Evolutionary conservation across 1,140 invertebrate species (phyloP).

Genomic region (Dendroctonus ponderosae): DNA sequence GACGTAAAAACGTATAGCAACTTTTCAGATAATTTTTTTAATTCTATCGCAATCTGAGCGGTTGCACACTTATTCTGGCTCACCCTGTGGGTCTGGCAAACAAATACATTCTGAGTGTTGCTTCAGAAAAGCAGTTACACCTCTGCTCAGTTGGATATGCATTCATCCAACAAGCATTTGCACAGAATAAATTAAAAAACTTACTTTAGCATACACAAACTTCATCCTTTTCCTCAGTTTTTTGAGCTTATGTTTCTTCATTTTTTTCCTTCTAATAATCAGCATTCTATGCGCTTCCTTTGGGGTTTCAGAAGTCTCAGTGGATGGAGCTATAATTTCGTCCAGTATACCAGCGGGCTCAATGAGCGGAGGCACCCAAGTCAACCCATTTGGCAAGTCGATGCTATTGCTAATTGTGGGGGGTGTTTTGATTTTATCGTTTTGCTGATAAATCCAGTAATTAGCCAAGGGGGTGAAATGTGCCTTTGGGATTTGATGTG

Average conservation of each 20-base stretch:
- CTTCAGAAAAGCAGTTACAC: no score
- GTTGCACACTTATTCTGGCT: no score
- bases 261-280: constrained; percentile 76
- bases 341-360: constrained; percentile 32
- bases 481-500: neutral
- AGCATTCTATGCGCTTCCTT: constrained; percentile 67
- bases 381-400: constrained; percentile 40
- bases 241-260: constrained; percentile 80
- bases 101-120: no score
- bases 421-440: constrained; percentile 37
- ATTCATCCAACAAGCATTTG: neutral
- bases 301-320: constrained; percentile 56
- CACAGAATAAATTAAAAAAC: constrained; percentile 8
- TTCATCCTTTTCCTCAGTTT: constrained; percentile 79
- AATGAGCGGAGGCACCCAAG: constrained; percentile 33
- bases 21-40: no score
- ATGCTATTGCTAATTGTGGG: constrained; percentile 25
- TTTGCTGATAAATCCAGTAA: constrained; percentile 41
- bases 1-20: no score
- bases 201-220: constrained; percentile 67
- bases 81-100: no score
- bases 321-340: constrained; percentile 37
- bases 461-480: constrained; percentile 19
- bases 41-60: no score
- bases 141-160: neutral